Evolutionary conservation across 2,797 vertebrate species (phyloP), one percentile per base, ranked within the genome.

Genomic region (Ctenopoma multispine): DNA sequence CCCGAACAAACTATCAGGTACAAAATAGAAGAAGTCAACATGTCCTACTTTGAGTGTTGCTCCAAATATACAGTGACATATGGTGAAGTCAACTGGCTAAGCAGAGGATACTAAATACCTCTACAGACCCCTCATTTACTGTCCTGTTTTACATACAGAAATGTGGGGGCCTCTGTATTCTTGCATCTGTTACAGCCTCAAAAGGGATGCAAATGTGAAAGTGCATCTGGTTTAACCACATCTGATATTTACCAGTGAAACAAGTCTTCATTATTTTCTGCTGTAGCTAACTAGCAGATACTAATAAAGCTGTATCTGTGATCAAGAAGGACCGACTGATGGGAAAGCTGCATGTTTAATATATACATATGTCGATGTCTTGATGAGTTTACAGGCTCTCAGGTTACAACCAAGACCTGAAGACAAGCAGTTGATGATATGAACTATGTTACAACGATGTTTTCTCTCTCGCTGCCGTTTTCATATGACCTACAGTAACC

Each of bases 401-500:
- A 44, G 51, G 29, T 54, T 51, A 48, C 47, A 65, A 55, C 51
- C 7, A 3, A 55, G 27, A 63, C 54, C 72, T 54, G 47, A 41
- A 29, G 54, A 69, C 27, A 7, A 70, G 55, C 10, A 1, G 46
- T 54, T 48, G 49, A 65, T 15, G 46, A 65, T 48, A 27, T 29
- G 44, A 79, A 72, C 67, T 61, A 21, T 61, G 80, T 66, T 53
- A 55, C 34, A 24, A 49, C 17, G 1, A 31, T 8, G 61, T 8
- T 6, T 14, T 60, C 60, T 80, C 54, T 63, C 41, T 9, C 6
- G 1, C 63, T 29, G 53, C 36, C 21, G 48, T 34, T 62, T 75
- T 62, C 55, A 61, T 68, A 47, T 84, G 75, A 87, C 82, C 82
- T 82, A 61, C 61, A 88, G 63, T 77, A 84, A 87, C 82, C 86